Percentiles rank a stretch among this genome's conserved stretches.
Conservation (phyloP, 2,888 invertebrate species). For the Glaucopsyche alexis region DNA sequence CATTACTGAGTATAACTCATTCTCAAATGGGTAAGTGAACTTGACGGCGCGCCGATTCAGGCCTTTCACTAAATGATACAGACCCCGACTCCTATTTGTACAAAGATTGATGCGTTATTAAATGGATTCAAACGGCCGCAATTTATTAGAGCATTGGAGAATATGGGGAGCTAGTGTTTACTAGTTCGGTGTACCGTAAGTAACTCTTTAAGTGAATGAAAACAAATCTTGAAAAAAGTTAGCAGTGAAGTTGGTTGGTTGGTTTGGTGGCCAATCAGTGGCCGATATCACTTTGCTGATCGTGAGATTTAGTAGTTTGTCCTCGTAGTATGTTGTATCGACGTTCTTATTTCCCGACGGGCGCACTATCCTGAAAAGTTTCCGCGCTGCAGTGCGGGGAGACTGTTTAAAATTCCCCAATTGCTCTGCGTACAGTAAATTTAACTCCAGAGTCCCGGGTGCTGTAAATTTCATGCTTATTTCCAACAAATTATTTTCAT, state of each 20-base stretch:
- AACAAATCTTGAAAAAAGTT: neutral
- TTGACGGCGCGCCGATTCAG: constrained; percentile 26
- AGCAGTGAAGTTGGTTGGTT: neutral
- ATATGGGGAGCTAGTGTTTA: neutral
- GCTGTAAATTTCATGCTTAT: constrained; percentile 66
- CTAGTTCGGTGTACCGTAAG: neutral
- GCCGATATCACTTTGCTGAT: constrained; percentile 21
- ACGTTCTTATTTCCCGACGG: constrained; percentile 37
- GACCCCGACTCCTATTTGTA: neutral
- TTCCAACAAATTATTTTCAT: constrained; percentile 66
- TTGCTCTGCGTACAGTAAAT: constrained; percentile 70
- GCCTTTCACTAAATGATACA: constrained; percentile 11
- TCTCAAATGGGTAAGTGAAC: constrained; percentile 35
- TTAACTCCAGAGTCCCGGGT: constrained; percentile 55
- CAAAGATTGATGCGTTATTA: neutral
- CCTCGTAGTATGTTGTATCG: constrained; percentile 34
- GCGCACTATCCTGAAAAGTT: constrained; percentile 33
- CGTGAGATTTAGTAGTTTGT: constrained; percentile 35
- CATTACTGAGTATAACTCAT: constrained; percentile 48
- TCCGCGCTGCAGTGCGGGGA: constrained; percentile 54
- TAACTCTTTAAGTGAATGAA: neutral
- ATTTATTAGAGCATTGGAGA: neutral
- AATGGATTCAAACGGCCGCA: neutral
- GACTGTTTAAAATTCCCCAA: constrained; percentile 68
- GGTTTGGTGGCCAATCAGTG: constrained; percentile 17